phyloP scores from a whole-genome alignment of 2,113 vertebrate genomes.

The Theropithecus gelada region DNA sequence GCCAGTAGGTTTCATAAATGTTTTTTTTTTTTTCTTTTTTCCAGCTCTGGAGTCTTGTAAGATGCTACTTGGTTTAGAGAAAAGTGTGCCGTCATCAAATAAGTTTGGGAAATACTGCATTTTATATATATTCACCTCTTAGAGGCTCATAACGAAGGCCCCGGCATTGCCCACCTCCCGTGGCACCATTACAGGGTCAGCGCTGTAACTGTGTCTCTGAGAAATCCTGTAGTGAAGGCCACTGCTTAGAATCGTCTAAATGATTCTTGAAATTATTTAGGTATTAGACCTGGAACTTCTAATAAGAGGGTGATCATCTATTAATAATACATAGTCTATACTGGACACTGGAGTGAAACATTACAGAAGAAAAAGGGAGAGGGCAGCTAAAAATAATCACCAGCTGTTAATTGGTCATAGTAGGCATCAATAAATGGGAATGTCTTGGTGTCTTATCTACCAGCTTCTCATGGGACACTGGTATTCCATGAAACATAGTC shows the following conservation, averaged over 20 bases:
- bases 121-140: neutral
- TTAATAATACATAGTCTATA: neutral
- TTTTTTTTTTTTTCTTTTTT: neutral
- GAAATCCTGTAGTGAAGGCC: neutral
- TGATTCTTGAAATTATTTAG: neutral
- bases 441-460: neutral
- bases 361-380: neutral
- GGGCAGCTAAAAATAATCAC: neutral
- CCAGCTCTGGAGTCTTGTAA: neutral
- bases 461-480: neutral
- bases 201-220: neutral
- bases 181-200: neutral
- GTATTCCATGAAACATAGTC: neutral
- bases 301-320: neutral
- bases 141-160: neutral
- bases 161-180: neutral
- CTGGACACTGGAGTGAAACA: neutral
- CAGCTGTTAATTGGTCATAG: neutral
- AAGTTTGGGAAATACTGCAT: neutral
- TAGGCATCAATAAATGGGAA: neutral
- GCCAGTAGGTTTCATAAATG: neutral
- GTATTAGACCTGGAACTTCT: neutral
- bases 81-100: neutral
- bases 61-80: neutral
- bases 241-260: neutral